Evolutionary conservation across 2,113 vertebrate genomes (phyloP).

Genomic region (Amia ocellicauda): DNA sequence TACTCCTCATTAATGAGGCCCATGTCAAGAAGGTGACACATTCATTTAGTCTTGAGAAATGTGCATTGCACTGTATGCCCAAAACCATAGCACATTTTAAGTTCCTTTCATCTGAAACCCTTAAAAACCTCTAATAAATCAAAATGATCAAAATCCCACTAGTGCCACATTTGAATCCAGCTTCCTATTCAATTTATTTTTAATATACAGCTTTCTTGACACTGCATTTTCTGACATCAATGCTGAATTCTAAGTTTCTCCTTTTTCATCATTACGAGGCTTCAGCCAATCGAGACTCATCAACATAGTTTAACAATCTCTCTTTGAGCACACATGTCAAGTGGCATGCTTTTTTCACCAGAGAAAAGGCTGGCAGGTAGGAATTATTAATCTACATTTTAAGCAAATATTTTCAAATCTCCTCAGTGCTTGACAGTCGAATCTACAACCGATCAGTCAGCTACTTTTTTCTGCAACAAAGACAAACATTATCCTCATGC

Average conservation of each 20-base stretch:
- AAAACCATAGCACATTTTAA: constrained; percentile 54
- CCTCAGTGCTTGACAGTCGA: constrained; percentile 28
- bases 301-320: constrained; percentile 50
- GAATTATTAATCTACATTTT: constrained; percentile 43
- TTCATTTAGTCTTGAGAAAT: constrained; percentile 11
- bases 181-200: constrained; percentile 75
- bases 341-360: constrained; percentile 37
- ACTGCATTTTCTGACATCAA: constrained; percentile 56
- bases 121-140: constrained; percentile 78
- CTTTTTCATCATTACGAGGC: constrained; percentile 61
- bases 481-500: constrained; percentile 1
- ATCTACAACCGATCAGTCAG: constrained; percentile 17
- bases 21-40: constrained; percentile 2
- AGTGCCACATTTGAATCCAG: constrained; percentile 64
- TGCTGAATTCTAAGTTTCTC: constrained; percentile 63
- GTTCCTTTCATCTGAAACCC: constrained; percentile 63
- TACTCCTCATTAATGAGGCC: background rate
- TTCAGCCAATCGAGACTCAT: constrained; percentile 44
- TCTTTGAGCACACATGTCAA: constrained; percentile 55
- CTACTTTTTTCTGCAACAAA: constrained; percentile 23
- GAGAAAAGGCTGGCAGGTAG: constrained; percentile 47
- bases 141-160: constrained; percentile 77
- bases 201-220: constrained; percentile 71
- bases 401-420: constrained; percentile 63
- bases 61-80: background rate